A percentile compares a stretch with the other conserved stretches of the same genome.
Conservation (phyloP, 23 tunicate genomes). For the Aplidium turbinatum region DNA sequence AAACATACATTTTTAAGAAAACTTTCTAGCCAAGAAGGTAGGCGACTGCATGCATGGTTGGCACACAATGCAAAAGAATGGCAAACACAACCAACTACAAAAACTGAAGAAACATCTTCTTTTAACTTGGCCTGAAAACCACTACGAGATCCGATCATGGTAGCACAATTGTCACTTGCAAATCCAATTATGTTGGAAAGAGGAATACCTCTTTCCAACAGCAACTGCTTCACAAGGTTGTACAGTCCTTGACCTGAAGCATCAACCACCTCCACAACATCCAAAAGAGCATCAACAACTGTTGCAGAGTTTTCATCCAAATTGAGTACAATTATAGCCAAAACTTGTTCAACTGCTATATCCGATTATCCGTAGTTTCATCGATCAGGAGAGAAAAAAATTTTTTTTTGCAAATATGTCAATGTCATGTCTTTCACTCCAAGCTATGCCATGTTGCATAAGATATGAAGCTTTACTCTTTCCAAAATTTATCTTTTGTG, state of each 20-base stretch:
- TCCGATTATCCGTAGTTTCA: background rate
- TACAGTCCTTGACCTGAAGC: background rate
- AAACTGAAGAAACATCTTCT: background rate
- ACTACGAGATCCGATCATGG: background rate
- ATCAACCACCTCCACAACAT: background rate
- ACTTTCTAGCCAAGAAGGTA: background rate
- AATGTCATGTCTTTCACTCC: background rate
- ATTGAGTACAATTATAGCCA: background rate
- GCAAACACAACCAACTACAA: background rate
- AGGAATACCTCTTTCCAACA: background rate
- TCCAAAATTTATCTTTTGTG: background rate
- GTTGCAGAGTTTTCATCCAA: background rate
- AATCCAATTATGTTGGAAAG: background rate
- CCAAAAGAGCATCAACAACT: background rate
- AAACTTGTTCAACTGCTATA: background rate
- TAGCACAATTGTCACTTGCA: background rate
- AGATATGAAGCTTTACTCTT: constrained; percentile 11
- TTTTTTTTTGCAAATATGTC: background rate
- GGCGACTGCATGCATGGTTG: background rate
- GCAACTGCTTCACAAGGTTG: background rate
- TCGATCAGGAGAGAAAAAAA: background rate
- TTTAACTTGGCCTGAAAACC: background rate
- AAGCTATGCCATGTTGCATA: constrained; percentile 21
- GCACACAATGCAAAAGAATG: background rate
- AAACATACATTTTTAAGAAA: background rate